phyloP scores from a whole-genome alignment of 2,888 invertebrate genomes.

The Limnephilus marmoratus region DNA sequence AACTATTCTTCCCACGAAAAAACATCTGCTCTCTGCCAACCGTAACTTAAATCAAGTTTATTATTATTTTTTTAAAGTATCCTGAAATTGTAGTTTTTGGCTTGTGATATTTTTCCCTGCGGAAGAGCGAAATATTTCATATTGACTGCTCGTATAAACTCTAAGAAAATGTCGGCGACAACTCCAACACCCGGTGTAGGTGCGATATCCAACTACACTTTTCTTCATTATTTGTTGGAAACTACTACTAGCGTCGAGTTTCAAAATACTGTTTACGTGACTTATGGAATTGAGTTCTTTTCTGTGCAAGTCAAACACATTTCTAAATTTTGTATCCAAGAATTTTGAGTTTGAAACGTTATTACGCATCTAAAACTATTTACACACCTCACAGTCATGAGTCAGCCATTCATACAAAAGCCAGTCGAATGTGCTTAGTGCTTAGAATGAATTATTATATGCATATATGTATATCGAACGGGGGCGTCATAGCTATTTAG shows the following conservation, averaged over 20 bases:
- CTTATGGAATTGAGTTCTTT: neutral
- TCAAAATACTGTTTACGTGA: neutral
- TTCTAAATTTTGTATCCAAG: neutral
- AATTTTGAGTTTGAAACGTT: neutral
- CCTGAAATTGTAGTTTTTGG: neutral
- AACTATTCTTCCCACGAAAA: too few relatives aligned
- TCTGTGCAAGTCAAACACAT: neutral
- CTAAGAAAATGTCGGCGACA: neutral
- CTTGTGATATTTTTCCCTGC: neutral
- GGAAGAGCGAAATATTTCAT: conserved; percentile 17
- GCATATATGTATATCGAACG: too few relatives aligned
- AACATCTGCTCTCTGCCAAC: too few relatives aligned
- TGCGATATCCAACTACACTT: neutral
- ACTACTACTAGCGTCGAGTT: neutral
- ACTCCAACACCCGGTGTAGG: neutral
- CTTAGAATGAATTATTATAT: too few relatives aligned
- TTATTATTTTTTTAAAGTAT: too few relatives aligned
- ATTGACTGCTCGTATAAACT: neutral
- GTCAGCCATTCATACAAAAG: too few relatives aligned
- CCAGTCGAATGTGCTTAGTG: too few relatives aligned
- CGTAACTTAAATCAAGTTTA: too few relatives aligned
- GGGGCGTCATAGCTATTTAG: too few relatives aligned
- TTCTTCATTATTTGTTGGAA: neutral
- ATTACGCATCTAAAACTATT: too few relatives aligned
- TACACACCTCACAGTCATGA: too few relatives aligned